A percentile compares a stretch with the other conserved stretches of the same genome.
These are phyloP conservation scores for Cistogaster globosa DNA, from an alignment of 2,888 invertebrate species.

Conservation along the genomic window DNA sequence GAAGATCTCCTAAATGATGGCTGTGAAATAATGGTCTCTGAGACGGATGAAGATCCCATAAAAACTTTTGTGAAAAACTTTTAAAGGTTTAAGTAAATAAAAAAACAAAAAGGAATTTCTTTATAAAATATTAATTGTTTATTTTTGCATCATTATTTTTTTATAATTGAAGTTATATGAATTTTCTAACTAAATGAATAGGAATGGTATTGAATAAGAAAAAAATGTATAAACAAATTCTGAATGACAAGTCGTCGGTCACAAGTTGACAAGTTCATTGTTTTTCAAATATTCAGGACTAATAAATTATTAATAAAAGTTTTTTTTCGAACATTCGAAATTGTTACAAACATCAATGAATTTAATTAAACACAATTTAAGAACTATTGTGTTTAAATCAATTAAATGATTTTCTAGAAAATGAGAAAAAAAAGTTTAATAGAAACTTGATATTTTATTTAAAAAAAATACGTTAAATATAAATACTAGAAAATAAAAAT, in stretches of 20 bases:
- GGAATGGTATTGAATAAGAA: conserved; percentile 19
- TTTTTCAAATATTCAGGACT: no score
- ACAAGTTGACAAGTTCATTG: no score
- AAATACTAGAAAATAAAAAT: conserved; percentile 69
- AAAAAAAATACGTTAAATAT: conserved; percentile 48
- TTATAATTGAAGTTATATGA: not conserved
- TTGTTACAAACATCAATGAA: not conserved
- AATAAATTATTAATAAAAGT: no score
- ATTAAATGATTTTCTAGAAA: conserved; percentile 2
- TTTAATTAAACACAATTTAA: not conserved
- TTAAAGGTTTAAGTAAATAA: not conserved
- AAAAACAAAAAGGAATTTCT: conserved; percentile 40
- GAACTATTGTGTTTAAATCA: no score
- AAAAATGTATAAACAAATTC: conserved; percentile 43
- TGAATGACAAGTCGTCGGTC: conserved; percentile 57
- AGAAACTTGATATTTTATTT: conserved; percentile 57
- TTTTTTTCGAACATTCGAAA: no score
- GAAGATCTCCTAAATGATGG: conserved; percentile 79
- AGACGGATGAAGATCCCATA: conserved; percentile 90
- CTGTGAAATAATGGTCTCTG: conserved; percentile 87
- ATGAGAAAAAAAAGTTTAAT: conserved; percentile 30
- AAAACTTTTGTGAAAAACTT: conserved; percentile 82
- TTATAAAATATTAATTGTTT: conserved; percentile 41
- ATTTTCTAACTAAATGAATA: conserved; percentile 49
- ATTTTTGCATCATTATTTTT: conserved; percentile 1